A percentile compares a stretch with the other conserved stretches of the same genome.
These are phyloP conservation scores for Entelurus aequoreus DNA, from an alignment of 2,113 vertebrate species.

Conservation along the genomic window DNA sequence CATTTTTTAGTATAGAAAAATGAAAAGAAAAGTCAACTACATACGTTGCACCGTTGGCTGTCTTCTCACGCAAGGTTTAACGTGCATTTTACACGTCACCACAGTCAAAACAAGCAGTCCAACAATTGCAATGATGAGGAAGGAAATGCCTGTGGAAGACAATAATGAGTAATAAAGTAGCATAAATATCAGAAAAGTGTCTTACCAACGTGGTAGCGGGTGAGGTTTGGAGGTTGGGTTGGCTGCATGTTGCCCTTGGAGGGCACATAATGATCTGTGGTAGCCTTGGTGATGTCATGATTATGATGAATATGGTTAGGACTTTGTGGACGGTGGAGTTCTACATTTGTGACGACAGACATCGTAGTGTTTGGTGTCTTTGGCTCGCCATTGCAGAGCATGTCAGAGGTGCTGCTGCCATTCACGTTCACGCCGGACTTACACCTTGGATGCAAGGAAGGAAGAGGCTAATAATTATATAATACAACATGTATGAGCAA, in stretches of 20 bases:
- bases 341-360: background rate
- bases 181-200: background rate
- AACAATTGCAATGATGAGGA: conserved; percentile 35
- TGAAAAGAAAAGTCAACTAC: background rate
- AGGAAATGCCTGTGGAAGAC: conserved; percentile 31
- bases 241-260: fast-evolving
- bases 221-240: fast-evolving
- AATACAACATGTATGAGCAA: too few species aligned
- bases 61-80: conserved; percentile 3
- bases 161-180: background rate
- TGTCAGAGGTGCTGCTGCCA: conserved; percentile 34
- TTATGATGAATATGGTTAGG: background rate
- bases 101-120: conserved; percentile 34
- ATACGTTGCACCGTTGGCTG: conserved; percentile 31
- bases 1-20: too few species aligned
- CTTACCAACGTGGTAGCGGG: conserved; percentile 29
- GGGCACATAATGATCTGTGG: background rate
- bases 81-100: conserved; percentile 41
- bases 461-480: background rate
- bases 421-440: conserved; percentile 13
- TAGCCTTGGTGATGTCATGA: background rate
- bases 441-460: conserved; percentile 40
- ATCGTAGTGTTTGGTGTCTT: background rate
- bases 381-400: conserved; percentile 23
- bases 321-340: background rate